phyloP scores from a whole-genome alignment of 2,888 invertebrate genomes.

The Noctua janthe region DNA sequence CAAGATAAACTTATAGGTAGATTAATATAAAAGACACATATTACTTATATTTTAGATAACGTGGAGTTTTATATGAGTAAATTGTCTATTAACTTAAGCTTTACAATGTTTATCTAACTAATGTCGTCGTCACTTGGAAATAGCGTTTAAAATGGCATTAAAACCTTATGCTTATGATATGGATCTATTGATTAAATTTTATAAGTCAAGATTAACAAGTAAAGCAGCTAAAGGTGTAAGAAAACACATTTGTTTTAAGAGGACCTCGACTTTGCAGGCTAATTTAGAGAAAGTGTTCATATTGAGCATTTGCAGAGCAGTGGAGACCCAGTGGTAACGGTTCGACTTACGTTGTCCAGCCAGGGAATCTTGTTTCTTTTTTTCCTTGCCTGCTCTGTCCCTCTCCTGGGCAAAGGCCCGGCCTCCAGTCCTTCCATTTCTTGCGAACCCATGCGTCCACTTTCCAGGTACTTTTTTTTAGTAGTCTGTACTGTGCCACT shows the following conservation, averaged over 20 bases:
- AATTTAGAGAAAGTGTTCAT: background rate
- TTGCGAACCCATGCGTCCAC: too few species aligned
- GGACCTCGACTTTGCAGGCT: background rate
- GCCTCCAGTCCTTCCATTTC: too few species aligned
- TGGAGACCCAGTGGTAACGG: background rate
- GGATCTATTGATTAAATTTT: constrained; percentile 28
- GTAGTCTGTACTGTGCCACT: too few species aligned
- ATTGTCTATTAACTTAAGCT: constrained; percentile 18
- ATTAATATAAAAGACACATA: background rate
- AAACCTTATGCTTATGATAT: constrained; percentile 13
- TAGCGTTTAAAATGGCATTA: constrained; percentile 15
- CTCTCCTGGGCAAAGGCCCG: too few species aligned
- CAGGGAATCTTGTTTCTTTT: background rate
- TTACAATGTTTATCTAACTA: constrained; percentile 28
- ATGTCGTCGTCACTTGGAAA: constrained; percentile 15
- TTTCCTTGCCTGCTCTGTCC: too few species aligned
- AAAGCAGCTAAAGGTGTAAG: constrained; percentile 16
- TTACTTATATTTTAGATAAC: constrained; percentile 9
- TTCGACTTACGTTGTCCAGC: background rate
- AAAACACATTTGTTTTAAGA: background rate
- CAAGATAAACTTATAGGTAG: background rate
- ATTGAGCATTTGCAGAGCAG: background rate
- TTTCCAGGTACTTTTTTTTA: too few species aligned
- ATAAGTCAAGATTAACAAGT: constrained; percentile 1
- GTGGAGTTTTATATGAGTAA: constrained; percentile 11